phyloP scores from a whole-genome alignment of 2,797 vertebrate species.

The Pogonophryne albipinna region DNA sequence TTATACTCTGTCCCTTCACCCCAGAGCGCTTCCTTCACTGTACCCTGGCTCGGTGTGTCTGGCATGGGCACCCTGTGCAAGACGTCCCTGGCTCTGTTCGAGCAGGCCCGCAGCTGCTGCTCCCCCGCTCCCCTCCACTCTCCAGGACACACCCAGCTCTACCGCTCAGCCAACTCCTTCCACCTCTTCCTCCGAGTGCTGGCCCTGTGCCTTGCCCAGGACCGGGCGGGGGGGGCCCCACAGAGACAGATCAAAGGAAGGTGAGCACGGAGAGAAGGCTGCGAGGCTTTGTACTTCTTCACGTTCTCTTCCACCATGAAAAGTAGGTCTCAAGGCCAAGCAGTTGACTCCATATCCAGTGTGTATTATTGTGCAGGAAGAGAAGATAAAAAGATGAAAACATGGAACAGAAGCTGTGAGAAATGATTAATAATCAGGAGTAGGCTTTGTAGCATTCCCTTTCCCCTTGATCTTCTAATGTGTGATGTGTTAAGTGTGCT shows the following conservation, averaged over 20 bases:
- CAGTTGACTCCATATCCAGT: conserved; percentile 14
- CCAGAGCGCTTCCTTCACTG: conserved; percentile 90
- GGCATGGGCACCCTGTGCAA: conserved; percentile 87
- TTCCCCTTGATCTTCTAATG: conserved; percentile 51
- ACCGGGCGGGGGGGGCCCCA: conserved; percentile 85
- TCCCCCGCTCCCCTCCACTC: conserved; percentile 72
- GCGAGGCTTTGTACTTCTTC: conserved; percentile 45
- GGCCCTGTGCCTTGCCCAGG: conserved; percentile 89
- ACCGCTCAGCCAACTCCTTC: conserved; percentile 92
- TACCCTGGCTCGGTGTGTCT: conserved; percentile 94
- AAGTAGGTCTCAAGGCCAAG: conserved; percentile 24
- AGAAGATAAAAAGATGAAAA: conserved; percentile 26
- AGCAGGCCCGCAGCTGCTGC: conserved; percentile 90
- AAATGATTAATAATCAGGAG: conserved; percentile 49
- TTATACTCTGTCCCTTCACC: conserved; percentile 28
- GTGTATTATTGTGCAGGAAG: conserved; percentile 1
- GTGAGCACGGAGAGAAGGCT: conserved; percentile 74
- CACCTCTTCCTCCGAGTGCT: conserved; percentile 95
- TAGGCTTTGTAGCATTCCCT: conserved; percentile 39
- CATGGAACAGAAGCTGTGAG: conserved; percentile 25
- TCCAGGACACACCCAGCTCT: conserved; percentile 84
- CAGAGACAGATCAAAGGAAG: conserved; percentile 99
- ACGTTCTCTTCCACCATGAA: conserved; percentile 33
- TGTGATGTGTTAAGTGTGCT: conserved; percentile 57
- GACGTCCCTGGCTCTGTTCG: conserved; percentile 90